Conservation (phyloP, 2,888 invertebrate genomes). For the Caenorhabditis uteleia region DNA sequence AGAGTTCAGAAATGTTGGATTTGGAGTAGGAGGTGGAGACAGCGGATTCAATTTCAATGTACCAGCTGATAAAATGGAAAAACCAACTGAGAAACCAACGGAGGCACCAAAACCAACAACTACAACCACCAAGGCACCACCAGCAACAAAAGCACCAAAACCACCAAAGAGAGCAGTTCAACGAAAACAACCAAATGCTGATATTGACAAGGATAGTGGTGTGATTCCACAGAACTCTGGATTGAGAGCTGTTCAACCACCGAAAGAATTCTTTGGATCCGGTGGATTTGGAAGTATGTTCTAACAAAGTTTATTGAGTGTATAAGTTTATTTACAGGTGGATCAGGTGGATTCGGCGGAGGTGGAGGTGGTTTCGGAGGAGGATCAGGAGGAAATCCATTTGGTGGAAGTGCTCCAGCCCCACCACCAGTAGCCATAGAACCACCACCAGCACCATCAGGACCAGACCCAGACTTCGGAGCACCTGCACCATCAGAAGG, state of each 20-base stretch:
- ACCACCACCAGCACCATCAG: constrained; percentile 23
- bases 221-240: constrained; percentile 68
- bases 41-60: constrained; percentile 46
- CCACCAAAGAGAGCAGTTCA: constrained; percentile 35
- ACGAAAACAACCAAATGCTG: constrained; percentile 46
- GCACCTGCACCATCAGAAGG: constrained; percentile 39
- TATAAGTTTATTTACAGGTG: constrained; percentile 8
- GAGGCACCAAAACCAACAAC: constrained; percentile 6
- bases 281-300: constrained; percentile 40
- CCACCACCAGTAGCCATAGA: neutral
- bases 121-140: constrained; percentile 13
- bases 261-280: constrained; percentile 63
- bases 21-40: constrained; percentile 45
- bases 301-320: neutral
- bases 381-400: constrained; percentile 34
- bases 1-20: constrained; percentile 52
- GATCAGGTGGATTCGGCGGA: constrained; percentile 40
- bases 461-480: constrained; percentile 35
- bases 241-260: constrained; percentile 64
- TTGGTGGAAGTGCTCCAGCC: constrained; percentile 30
- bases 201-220: constrained; percentile 38
- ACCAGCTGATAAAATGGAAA: constrained; percentile 35
- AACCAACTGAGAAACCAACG: constrained; percentile 10
- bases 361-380: constrained; percentile 38
- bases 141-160: constrained; percentile 20